Percentiles rank a stretch among this genome's conserved stretches.
Conservation (phyloP, 2,797 vertebrate species). For the Alectoris magna region DNA sequence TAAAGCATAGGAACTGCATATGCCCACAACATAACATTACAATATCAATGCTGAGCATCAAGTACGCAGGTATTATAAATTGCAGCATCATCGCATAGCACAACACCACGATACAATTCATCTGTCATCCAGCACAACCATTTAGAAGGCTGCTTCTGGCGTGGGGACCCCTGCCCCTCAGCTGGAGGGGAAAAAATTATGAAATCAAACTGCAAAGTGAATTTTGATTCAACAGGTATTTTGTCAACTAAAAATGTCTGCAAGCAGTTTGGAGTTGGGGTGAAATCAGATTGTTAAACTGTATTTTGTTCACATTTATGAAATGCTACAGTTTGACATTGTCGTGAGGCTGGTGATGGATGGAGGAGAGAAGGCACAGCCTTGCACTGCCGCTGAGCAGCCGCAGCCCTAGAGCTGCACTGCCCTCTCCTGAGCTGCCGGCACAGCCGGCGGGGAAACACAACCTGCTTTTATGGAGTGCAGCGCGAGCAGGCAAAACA, state of each 20-base stretch:
- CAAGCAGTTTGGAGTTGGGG: constrained; percentile 65
- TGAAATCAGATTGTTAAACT: constrained; percentile 78
- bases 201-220: background rate
- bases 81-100: background rate
- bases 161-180: constrained; percentile 23
- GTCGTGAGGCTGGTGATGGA: constrained; percentile 50
- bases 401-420: constrained; percentile 31
- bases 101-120: background rate
- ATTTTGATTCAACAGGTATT: constrained; percentile 69
- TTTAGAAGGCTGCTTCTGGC: background rate
- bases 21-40: background rate
- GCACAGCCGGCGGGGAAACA: background rate
- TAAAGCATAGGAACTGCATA: background rate
- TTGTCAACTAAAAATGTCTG: constrained; percentile 52
- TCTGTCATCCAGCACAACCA: background rate
- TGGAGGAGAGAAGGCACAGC: background rate
- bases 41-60: background rate
- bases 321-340: constrained; percentile 73
- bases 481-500: background rate
- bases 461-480: rapidly evolving
- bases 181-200: constrained; percentile 40
- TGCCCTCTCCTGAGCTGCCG: constrained; percentile 58
- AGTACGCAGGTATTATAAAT: background rate
- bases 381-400: background rate
- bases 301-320: constrained; percentile 81